Conservation (phyloP, 2,888 invertebrate genomes). For the Synanthedon formicaeformis region DNA sequence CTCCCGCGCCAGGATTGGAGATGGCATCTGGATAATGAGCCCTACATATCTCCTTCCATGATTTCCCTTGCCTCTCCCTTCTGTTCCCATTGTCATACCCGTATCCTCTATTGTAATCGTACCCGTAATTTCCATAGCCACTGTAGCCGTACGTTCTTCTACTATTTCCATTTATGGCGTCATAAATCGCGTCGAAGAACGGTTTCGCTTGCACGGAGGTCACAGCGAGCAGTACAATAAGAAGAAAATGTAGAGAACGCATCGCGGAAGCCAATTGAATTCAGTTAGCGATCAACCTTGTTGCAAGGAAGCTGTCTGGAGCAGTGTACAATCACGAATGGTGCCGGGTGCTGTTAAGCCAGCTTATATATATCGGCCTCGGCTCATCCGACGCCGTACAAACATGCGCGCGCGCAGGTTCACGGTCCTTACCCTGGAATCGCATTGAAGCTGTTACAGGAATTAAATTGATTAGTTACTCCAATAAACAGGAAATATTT, state of each 20-base stretch:
- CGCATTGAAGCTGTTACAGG: conserved; percentile 32
- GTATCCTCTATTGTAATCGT: conserved; percentile 24
- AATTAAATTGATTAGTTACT: not conserved
- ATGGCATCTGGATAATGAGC: conserved; percentile 73
- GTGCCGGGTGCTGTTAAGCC: conserved; percentile 52
- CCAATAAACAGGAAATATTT: not conserved
- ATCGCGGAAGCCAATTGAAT: conserved; percentile 65
- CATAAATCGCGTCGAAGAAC: conserved; percentile 62
- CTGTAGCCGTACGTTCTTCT: conserved; percentile 48
- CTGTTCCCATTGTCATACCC: conserved; percentile 19
- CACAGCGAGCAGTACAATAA: conserved; percentile 24
- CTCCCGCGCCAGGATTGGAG: conserved; percentile 63
- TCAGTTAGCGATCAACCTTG: conserved; percentile 59
- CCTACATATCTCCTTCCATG: conserved; percentile 78
- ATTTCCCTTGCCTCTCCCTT: conserved; percentile 48
- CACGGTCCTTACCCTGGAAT: conserved; percentile 62
- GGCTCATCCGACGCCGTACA: conserved; percentile 57
- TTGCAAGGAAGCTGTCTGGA: conserved; percentile 52
- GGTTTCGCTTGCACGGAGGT: conserved; percentile 36
- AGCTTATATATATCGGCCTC: conserved; percentile 65
- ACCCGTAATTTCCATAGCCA: conserved; percentile 32
- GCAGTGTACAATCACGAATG: conserved; percentile 55
- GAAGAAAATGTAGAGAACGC: conserved; percentile 28
- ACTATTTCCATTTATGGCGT: conserved; percentile 50
- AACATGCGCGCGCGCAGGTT: conserved; percentile 46